Conservation (phyloP, 2,113 vertebrate species). For the Hemibagrus wyckioides region DNA sequence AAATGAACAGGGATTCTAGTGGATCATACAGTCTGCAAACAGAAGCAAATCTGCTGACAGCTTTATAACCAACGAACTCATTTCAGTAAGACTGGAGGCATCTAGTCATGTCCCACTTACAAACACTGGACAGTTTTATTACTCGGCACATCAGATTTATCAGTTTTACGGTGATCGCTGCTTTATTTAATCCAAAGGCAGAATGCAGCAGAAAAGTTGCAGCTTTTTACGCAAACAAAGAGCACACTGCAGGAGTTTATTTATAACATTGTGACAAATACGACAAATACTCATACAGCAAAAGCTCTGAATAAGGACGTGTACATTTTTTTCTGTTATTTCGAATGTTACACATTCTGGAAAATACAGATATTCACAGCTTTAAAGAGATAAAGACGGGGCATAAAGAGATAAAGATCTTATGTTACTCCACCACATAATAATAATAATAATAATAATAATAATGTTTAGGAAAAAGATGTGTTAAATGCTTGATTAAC, state of each 20-base stretch:
- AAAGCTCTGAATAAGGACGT: not conserved
- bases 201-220: not conserved
- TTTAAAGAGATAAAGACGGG: not conserved
- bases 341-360: not conserved
- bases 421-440: not conserved
- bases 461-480: not conserved
- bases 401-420: too few relatives aligned
- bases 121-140: constrained; percentile 14
- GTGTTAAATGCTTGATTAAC: not conserved
- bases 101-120: not conserved
- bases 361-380: not conserved
- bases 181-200: not conserved
- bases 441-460: not conserved
- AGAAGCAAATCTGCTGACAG: not conserved
- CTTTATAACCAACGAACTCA: constrained; percentile 6
- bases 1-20: constrained; percentile 2
- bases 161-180: not conserved
- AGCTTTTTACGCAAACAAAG: not conserved
- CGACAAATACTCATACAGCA: too few relatives aligned
- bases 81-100: not conserved
- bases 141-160: not conserved
- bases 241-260: not conserved
- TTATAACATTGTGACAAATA: not conserved
- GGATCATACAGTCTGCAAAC: not conserved
- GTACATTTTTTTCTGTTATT: not conserved